phyloP scores from a whole-genome alignment of 2,113 vertebrate genomes.

The Columba janthina region DNA sequence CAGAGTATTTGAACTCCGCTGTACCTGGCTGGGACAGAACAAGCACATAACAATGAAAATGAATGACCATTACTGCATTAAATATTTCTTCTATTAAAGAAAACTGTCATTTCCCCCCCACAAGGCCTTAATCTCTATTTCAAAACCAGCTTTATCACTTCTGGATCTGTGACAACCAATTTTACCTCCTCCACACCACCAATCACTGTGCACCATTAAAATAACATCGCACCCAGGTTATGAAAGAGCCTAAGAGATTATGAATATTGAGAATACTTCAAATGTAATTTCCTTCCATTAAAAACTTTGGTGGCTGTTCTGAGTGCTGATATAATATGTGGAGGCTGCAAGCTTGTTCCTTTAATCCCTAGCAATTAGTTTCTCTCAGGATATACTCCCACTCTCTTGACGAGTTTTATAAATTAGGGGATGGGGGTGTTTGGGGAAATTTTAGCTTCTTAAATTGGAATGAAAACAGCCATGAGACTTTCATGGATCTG shows the following conservation, averaged over 20 bases:
- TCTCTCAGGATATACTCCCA: slow-evolving; percentile 46
- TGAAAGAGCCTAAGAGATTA: slow-evolving; percentile 9
- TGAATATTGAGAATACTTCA: slow-evolving; percentile 44
- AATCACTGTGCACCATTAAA: background rate
- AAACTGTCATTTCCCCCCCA: background rate
- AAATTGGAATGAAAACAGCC: background rate
- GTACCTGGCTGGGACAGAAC: background rate
- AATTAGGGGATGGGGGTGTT: background rate
- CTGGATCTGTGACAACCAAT: slow-evolving; percentile 44
- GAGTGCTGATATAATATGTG: slow-evolving; percentile 41
- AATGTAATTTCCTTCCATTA: slow-evolving; percentile 48
- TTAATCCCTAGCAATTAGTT: slow-evolving; percentile 54
- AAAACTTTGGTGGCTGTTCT: slow-evolving; percentile 24
- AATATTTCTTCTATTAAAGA: slow-evolving; percentile 16
- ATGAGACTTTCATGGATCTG: background rate
- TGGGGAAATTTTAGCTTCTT: background rate
- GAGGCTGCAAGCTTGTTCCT: slow-evolving; percentile 50
- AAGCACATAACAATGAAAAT: slow-evolving; percentile 3
- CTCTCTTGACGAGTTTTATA: slow-evolving; percentile 29
- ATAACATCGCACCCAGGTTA: background rate
- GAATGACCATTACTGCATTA: background rate
- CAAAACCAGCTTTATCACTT: slow-evolving; percentile 36
- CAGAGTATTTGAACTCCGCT: background rate
- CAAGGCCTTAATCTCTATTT: slow-evolving; percentile 20
- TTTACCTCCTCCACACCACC: slow-evolving; percentile 40